phyloP scores from a whole-genome alignment of 2,113 vertebrate genomes.

The Nothocercus nigrocapillus region DNA sequence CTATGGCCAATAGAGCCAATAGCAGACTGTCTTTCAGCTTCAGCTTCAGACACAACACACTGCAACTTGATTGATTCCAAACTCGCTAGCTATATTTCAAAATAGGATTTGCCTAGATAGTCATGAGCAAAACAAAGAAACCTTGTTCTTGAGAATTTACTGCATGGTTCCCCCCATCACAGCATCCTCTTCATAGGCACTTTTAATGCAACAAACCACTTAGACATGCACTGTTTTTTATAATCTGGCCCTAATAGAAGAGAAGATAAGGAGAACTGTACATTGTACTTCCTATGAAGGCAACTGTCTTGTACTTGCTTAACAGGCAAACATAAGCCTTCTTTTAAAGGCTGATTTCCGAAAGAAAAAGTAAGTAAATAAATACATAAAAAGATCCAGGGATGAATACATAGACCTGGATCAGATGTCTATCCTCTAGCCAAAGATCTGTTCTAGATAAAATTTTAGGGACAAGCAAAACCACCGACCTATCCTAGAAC shows the following conservation, averaged over 20 bases:
- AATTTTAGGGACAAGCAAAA: background rate
- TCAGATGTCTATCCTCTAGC: background rate
- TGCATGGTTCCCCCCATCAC: background rate
- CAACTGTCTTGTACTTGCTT: background rate
- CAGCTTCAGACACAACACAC: too few species aligned
- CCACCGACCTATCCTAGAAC: background rate
- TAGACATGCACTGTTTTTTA: background rate
- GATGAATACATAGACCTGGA: background rate
- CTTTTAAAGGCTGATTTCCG: background rate
- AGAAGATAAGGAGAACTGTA: background rate
- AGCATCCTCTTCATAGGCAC: background rate
- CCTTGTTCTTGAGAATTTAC: background rate
- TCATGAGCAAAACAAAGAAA: background rate
- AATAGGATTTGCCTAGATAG: background rate
- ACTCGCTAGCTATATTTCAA: background rate
- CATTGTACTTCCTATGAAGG: background rate
- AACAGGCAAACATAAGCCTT: background rate
- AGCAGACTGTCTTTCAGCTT: background rate
- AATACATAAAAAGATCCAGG: background rate
- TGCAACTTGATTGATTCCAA: background rate
- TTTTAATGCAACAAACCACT: background rate
- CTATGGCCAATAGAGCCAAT: fast-evolving
- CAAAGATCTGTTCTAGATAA: background rate
- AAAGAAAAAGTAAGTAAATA: background rate
- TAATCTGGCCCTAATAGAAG: background rate